Conservation (phyloP, 2,888 invertebrate species). For the Gari tellinella region DNA sequence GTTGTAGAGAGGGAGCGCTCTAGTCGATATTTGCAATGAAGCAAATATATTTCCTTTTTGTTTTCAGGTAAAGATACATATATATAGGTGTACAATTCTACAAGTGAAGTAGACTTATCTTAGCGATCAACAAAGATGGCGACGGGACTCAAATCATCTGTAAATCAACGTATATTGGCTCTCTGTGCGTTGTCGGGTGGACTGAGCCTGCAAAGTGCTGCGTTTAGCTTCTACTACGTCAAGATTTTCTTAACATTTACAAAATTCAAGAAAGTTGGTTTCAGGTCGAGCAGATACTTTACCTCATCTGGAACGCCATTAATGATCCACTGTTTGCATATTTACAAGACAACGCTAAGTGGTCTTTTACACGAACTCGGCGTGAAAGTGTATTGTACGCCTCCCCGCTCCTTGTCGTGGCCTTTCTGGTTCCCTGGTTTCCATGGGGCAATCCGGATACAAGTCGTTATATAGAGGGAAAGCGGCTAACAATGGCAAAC, state of each 20-base stretch:
- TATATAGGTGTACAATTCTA: no score
- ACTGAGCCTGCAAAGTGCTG: conserved; percentile 75
- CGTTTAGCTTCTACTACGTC: conserved; percentile 85
- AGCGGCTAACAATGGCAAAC: no score
- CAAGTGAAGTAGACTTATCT: no score
- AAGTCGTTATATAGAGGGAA: no score
- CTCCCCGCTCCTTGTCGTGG: conserved; percentile 83
- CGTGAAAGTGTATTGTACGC: conserved; percentile 83
- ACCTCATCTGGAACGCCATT: conserved; percentile 85
- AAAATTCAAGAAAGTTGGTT: conserved; percentile 84
- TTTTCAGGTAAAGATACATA: no score
- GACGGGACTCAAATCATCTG: conserved; percentile 11
- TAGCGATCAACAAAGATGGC: no score
- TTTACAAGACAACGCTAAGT: conserved; percentile 77
- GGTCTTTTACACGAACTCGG: conserved; percentile 81
- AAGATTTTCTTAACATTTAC: conserved; percentile 84
- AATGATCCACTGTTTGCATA: conserved; percentile 85
- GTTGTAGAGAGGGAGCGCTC: no score
- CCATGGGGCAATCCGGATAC: no score
- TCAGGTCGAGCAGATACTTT: conserved; percentile 83
- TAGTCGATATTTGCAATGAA: no score
- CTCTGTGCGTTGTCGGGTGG: conserved; percentile 73
- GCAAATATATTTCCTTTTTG: no score
- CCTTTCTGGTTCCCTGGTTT: no score
- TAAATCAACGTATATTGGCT: conserved; percentile 63